Percentiles rank a stretch among this genome's conserved stretches.
Evolutionary conservation across 2,888 invertebrate species (phyloP).

Genomic region (Magallana nippona): DNA sequence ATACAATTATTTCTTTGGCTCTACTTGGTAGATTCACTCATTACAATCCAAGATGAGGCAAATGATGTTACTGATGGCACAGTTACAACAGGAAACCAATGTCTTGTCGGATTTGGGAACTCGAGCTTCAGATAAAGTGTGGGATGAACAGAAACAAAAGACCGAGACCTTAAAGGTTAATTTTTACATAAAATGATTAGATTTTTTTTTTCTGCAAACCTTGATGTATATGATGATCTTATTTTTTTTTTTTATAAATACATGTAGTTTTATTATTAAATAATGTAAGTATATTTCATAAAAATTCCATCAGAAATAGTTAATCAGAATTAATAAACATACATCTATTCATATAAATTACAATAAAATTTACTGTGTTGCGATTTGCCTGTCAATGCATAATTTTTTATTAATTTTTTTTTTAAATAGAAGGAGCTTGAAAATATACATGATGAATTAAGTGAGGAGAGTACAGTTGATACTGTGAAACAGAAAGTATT

Average conservation of each 20-base stretch:
- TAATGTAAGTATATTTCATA: too few relatives aligned
- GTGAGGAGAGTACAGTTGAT: constrained; percentile 48
- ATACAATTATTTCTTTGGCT: background rate
- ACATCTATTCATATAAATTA: too few relatives aligned
- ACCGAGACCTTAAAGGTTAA: background rate
- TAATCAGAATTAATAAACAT: too few relatives aligned
- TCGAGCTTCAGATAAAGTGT: constrained; percentile 27
- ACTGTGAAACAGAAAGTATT: constrained; percentile 50
- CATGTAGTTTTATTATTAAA: too few relatives aligned
- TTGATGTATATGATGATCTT: background rate
- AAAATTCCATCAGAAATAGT: too few relatives aligned
- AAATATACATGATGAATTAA: constrained; percentile 51
- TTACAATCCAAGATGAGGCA: constrained; percentile 54
- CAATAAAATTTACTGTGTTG: too few relatives aligned
- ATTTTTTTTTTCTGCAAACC: background rate
- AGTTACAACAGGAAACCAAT: constrained; percentile 61
- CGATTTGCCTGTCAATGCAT: too few relatives aligned
- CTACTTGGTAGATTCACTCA: constrained; percentile 52
- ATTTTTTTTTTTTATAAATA: too few relatives aligned
- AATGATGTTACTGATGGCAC: constrained; percentile 62
- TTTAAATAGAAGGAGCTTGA: constrained; percentile 52
- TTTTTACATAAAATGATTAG: too few relatives aligned
- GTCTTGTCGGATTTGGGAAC: constrained; percentile 48
- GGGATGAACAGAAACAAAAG: background rate
- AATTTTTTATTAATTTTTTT: background rate